Conservation (phyloP, 2,113 vertebrate species). For the Chionodraco myersi region DNA sequence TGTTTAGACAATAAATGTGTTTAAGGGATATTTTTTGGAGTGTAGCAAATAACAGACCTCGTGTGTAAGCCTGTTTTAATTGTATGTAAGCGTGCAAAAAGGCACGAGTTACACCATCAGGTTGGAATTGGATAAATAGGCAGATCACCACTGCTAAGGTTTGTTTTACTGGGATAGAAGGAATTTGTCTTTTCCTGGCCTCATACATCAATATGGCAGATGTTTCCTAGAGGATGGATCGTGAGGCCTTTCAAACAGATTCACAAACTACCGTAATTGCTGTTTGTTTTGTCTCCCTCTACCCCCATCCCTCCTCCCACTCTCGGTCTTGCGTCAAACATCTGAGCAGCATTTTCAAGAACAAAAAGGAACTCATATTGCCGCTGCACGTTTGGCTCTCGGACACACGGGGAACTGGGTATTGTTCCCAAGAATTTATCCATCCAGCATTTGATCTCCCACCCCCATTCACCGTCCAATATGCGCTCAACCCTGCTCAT, state of each 20-base stretch:
- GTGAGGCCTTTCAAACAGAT: slow-evolving; percentile 71
- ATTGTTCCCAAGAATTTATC: slow-evolving; percentile 78
- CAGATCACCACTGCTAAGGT: slow-evolving; percentile 41
- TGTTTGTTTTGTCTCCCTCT: slow-evolving; percentile 77
- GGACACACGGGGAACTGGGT: slow-evolving; percentile 59
- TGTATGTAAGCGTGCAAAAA: slow-evolving; percentile 8
- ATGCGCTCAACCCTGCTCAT: neutral
- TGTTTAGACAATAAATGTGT: slow-evolving; percentile 84
- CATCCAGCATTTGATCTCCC: slow-evolving; percentile 71
- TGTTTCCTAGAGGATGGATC: slow-evolving; percentile 79
- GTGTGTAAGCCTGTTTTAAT: slow-evolving; percentile 4
- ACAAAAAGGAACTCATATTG: slow-evolving; percentile 73
- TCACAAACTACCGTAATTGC: slow-evolving; percentile 79
- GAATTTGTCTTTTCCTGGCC: slow-evolving; percentile 78
- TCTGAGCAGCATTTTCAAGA: slow-evolving; percentile 80
- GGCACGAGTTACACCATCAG: neutral
- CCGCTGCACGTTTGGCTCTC: slow-evolving; percentile 55
- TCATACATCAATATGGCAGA: slow-evolving; percentile 80
- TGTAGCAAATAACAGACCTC: slow-evolving; percentile 68
- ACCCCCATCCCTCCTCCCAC: neutral
- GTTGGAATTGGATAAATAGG: slow-evolving; percentile 38
- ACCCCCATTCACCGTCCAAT: slow-evolving; percentile 41
- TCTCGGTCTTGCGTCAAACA: slow-evolving; percentile 66
- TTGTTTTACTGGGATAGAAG: slow-evolving; percentile 73
- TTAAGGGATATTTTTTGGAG: slow-evolving; percentile 72